Evolutionary conservation across 2,888 invertebrate genomes (phyloP).

Genomic region (Morinoia aosen): DNA sequence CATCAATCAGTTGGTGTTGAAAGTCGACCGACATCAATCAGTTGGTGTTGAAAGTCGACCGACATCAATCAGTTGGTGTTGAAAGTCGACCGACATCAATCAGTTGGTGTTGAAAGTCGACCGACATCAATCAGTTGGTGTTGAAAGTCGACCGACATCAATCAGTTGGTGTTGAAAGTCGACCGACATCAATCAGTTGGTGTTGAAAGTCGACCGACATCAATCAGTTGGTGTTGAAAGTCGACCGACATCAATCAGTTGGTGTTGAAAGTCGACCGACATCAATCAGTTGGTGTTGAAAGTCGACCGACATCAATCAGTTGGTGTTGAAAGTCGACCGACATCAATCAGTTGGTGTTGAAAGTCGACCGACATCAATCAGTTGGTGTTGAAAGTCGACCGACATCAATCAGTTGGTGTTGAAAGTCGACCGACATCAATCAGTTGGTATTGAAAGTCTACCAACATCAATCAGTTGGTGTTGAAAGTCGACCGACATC

Average conservation of each 20-base stretch:
- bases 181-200: background rate
- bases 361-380: background rate
- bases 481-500: background rate
- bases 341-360: too few relatives aligned
- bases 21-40: background rate
- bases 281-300: background rate
- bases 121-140: background rate
- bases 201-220: background rate
- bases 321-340: background rate
- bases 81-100: background rate
- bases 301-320: background rate
- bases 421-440: background rate
- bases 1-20: background rate
- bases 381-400: background rate
- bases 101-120: background rate
- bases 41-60: background rate
- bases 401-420: background rate
- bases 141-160: background rate
- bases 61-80: too few relatives aligned
- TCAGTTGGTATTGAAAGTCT: background rate
- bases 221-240: background rate
- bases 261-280: background rate
- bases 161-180: too few relatives aligned
- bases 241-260: background rate
- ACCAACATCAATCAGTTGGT: background rate